phyloP scores from a whole-genome alignment of 2,113 vertebrate species.

The Cinclus cinclus region DNA sequence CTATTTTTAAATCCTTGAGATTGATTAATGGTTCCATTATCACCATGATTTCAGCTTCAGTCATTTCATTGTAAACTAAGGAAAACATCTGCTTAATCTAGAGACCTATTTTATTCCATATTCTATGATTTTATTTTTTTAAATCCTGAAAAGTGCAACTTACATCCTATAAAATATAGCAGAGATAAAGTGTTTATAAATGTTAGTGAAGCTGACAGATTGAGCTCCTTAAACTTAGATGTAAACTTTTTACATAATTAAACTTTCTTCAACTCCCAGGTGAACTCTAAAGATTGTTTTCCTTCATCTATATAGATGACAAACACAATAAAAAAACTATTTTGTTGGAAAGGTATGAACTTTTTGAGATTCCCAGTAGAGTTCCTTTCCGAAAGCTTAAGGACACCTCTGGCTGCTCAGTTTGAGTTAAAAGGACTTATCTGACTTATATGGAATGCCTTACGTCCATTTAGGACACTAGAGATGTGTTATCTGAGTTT shows the following conservation, averaged over 20 bases:
- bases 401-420: neutral
- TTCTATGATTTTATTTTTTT: neutral
- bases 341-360: neutral
- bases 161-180: neutral
- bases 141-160: accelerated
- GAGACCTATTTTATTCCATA: neutral
- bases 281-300: neutral
- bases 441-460: neutral
- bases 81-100: neutral
- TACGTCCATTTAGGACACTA: neutral
- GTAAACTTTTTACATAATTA: neutral
- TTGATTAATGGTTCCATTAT: neutral
- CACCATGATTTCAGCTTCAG: neutral
- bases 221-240: neutral
- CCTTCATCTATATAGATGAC: neutral
- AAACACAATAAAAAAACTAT: neutral
- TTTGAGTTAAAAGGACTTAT: neutral
- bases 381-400: neutral
- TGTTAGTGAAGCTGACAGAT: neutral
- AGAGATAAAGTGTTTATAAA: neutral
- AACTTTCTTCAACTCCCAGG: neutral
- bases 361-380: neutral
- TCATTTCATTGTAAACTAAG: neutral
- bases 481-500: neutral
- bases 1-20: neutral